These are phyloP conservation scores for Thaleichthys pacificus DNA, from an alignment of 2,797 vertebrate genomes.

Conservation along the genomic window DNA sequence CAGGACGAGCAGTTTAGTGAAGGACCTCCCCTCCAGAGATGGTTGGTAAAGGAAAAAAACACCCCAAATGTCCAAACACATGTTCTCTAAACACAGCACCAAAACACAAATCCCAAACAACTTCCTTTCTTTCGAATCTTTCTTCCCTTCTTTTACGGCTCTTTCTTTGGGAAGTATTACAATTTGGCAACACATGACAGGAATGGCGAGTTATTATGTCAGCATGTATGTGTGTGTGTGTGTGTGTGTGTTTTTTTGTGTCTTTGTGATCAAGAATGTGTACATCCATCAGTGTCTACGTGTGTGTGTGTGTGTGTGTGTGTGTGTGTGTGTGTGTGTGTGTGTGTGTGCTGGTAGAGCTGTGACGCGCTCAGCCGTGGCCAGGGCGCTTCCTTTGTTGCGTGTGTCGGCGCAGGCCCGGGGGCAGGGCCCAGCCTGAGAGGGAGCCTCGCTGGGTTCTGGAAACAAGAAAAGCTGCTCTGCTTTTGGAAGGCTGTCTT, in stretches of 20 bases:
- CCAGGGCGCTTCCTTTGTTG: constrained; percentile 57
- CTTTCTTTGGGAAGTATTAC: not conserved
- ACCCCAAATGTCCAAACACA: too few species aligned
- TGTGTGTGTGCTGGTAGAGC: constrained; percentile 21
- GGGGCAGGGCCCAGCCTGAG: constrained; percentile 46
- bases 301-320: constrained; percentile 1
- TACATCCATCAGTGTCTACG: not conserved
- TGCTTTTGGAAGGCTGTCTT: constrained; percentile 70
- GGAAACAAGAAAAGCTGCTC: constrained; percentile 72
- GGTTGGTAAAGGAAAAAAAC: too few species aligned
- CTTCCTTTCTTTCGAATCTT: too few species aligned
- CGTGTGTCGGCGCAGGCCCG: constrained; percentile 43
- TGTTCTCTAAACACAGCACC: too few species aligned
- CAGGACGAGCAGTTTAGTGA: too few species aligned
- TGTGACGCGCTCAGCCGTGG: constrained; percentile 44
- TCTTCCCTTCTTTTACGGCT: too few species aligned
- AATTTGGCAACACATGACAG: not conserved
- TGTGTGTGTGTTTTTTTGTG: too few species aligned
- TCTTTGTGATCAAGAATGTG: not conserved
- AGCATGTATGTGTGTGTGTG: not conserved
- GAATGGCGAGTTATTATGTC: not conserved
- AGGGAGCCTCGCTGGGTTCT: constrained; percentile 52
- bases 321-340: not conserved
- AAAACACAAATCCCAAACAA: too few species aligned
- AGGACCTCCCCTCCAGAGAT: too few species aligned